phyloP scores from a whole-genome alignment of 2,113 vertebrate genomes.

The Hippocampus zosterae region DNA sequence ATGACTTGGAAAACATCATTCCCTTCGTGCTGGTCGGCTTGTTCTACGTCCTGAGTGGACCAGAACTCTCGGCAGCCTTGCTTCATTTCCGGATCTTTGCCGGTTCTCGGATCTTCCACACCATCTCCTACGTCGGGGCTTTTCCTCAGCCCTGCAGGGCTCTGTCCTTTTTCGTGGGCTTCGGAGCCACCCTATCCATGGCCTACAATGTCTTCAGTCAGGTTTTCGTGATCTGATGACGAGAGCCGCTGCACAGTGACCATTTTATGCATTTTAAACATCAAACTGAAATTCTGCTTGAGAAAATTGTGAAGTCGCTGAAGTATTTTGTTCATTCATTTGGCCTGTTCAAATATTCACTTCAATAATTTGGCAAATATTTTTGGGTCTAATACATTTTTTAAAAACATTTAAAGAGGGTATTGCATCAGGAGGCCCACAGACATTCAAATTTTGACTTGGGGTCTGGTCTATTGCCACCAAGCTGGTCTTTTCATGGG shows the following conservation, averaged over 20 bases:
- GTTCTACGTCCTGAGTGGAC: conserved; percentile 79
- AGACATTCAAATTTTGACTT: not conserved
- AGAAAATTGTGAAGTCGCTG: too few species aligned
- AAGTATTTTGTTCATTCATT: too few species aligned
- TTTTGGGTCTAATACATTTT: too few species aligned
- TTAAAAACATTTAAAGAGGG: too few species aligned
- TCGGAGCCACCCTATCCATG: conserved; percentile 79
- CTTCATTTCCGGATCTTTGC: conserved; percentile 85
- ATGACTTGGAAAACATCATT: conserved; percentile 84
- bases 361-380: too few species aligned
- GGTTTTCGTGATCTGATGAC: conserved; percentile 23
- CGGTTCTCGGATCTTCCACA: conserved; percentile 76
- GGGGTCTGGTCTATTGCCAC: too few species aligned
- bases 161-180: conserved; percentile 68
- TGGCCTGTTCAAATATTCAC: too few species aligned
- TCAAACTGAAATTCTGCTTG: too few species aligned
- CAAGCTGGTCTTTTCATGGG: too few species aligned
- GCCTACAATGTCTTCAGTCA: conserved; percentile 70
- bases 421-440: too few species aligned
- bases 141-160: conserved; percentile 85
- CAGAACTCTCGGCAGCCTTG: conserved; percentile 74
- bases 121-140: conserved; percentile 71
- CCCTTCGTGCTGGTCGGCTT: conserved; percentile 84
- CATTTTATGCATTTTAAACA: not conserved
- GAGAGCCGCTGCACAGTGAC: not conserved